Evolutionary conservation across 2,797 vertebrate species (phyloP), one percentile per base, ranked within the genome.

Genomic region (Hoplostethus mediterraneus): DNA sequence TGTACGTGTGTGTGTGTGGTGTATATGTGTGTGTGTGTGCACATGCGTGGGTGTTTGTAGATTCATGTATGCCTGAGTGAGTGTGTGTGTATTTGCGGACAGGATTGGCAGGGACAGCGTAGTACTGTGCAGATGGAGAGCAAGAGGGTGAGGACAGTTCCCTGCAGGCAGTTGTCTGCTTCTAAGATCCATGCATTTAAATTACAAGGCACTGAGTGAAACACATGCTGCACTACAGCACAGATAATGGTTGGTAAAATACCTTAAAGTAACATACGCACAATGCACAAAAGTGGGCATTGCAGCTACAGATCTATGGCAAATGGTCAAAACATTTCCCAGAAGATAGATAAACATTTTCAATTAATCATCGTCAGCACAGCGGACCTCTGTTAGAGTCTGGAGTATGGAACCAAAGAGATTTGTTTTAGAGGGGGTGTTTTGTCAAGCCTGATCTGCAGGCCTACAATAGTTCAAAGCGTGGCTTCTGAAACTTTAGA

Each of bases 101-200:
- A 63, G 68, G 70, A 54, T 79, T 90, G 88, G 84, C 77, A 77
- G 60, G 76, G 83, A 87, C 74, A 79, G 77, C 59, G 80, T 73
- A 75, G 75, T 72, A 45, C 73, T 88, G 85, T 89, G 77, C 94
- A 95, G 95, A 95, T 95, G 95, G 94, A 91, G 79, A 79, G 79
- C 75, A 72, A 78, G 82, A 85, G 85, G 89, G 90, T 80, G 85
- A 90, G 90, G 90, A 94, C 92, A 90, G 65, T 87, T 93, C 84
- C 86, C 94, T 86, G 92, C 87, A 82, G 94, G 90, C 89, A 56
- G 73, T 87, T 58, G 81, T 90, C 88, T 87, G 84, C 84, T 84
- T 77, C 71, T 75, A 56, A 75, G 70, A 77, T 57, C 78, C 83
- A 79, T 81, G 78, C 63, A 61, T 74, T 57, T 72, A 65, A 72